These are phyloP conservation scores for Neogale vison DNA, from an alignment of 2,113 vertebrate species.

Conservation along the genomic window DNA sequence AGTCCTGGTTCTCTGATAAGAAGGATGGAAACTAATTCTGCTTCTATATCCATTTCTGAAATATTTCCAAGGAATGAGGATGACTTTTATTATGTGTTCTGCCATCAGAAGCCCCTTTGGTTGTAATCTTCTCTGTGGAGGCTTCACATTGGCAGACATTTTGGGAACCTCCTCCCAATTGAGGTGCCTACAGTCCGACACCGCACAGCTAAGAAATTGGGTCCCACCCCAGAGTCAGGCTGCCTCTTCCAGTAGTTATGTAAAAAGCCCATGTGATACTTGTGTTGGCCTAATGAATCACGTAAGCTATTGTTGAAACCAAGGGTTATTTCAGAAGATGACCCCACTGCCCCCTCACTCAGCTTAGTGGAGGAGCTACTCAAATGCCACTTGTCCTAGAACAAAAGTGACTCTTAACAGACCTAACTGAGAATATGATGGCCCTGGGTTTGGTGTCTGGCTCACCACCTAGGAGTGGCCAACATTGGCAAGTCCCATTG, in stretches of 20 bases:
- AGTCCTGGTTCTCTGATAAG: not conserved
- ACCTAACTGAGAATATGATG: not conserved
- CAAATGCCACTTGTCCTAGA: not conserved
- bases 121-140: not conserved
- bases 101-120: not conserved
- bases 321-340: not conserved
- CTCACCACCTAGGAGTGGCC: fast-evolving
- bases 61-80: not conserved
- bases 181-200: not conserved
- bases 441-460: not conserved
- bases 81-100: not conserved
- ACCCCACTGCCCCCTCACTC: not conserved
- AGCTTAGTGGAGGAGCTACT: not conserved
- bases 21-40: not conserved
- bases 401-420: not conserved
- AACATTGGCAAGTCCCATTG: not conserved
- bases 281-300: not conserved
- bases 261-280: not conserved
- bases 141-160: not conserved
- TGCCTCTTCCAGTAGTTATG: not conserved
- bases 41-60: not conserved
- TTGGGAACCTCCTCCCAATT: not conserved
- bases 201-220: not conserved
- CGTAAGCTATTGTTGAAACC: not conserved
- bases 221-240: not conserved